phyloP scores from a whole-genome alignment of 1,140 invertebrate genomes.

The Neodiprion pinetum region DNA sequence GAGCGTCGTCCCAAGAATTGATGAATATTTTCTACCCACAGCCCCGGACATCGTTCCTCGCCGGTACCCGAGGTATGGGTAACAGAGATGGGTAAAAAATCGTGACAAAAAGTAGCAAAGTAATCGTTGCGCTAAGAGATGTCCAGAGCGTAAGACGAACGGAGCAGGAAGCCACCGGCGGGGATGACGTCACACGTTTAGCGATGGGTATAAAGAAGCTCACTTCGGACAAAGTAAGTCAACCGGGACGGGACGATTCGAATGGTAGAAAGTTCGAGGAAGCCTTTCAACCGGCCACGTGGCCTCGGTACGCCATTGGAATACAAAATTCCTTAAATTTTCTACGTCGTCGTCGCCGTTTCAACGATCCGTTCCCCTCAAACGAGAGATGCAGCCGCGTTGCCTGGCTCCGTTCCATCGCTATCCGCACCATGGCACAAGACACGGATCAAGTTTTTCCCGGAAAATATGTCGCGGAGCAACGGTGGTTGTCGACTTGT shows the following conservation, averaged over 20 bases:
- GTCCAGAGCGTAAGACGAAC: conserved; percentile 4
- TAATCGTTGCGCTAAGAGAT: conserved; percentile 7
- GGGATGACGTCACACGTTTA: background rate
- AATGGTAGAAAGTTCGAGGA: too few relatives aligned
- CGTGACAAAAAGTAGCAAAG: background rate
- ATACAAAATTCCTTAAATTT: too few relatives aligned
- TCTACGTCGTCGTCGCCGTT: too few relatives aligned
- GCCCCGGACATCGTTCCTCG: background rate
- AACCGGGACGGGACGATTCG: too few relatives aligned
- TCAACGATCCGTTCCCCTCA: too few relatives aligned
- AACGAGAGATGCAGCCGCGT: background rate
- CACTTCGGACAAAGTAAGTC: background rate
- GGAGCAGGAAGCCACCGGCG: background rate
- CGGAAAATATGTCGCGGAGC: conserved; percentile 29
- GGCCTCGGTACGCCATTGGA: too few relatives aligned
- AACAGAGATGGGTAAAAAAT: background rate
- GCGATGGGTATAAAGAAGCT: background rate
- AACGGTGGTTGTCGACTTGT: conserved; percentile 27
- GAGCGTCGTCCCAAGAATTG: background rate
- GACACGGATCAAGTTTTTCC: conserved; percentile 22
- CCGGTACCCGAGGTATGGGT: background rate
- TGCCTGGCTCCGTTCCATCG: background rate
- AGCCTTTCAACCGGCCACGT: too few relatives aligned
- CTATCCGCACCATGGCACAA: background rate
- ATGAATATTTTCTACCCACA: background rate